phyloP scores from a whole-genome alignment of 2,113 vertebrate genomes.

The Porphyrio hochstetteri region DNA sequence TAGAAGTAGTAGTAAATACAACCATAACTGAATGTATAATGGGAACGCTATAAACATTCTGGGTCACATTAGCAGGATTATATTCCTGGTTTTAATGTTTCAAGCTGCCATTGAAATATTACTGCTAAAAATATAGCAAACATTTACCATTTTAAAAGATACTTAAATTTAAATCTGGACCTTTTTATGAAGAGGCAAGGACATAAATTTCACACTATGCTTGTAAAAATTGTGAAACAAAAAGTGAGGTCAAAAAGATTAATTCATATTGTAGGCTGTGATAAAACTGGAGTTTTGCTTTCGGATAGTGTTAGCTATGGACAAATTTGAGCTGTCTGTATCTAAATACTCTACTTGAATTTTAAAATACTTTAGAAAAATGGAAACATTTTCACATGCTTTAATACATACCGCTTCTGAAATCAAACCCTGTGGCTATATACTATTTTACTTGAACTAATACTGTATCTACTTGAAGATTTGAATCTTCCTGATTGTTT shows the following conservation, averaged over 20 bases:
- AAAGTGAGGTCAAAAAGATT: background rate
- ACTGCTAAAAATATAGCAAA: background rate
- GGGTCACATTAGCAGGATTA: background rate
- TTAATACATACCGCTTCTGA: conserved; percentile 20
- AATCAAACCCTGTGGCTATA: conserved; percentile 2
- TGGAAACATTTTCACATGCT: background rate
- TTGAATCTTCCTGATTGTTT: conserved; percentile 45
- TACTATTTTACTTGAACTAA: conserved; percentile 5
- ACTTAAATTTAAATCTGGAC: background rate
- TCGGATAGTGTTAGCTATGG: background rate
- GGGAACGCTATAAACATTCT: background rate
- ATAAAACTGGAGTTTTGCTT: background rate
- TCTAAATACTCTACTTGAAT: background rate
- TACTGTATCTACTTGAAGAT: conserved; percentile 15
- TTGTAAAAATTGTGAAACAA: background rate
- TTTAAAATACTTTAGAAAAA: background rate
- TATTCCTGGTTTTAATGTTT: background rate
- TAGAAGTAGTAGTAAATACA: background rate
- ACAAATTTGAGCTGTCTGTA: background rate
- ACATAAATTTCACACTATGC: background rate
- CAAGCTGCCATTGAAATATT: background rate
- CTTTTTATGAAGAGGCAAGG: background rate
- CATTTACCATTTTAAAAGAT: background rate
- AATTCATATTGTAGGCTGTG: background rate
- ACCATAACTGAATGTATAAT: background rate